phyloP scores from a whole-genome alignment of 2,797 vertebrate species.

The Eutrigla gurnardus region DNA sequence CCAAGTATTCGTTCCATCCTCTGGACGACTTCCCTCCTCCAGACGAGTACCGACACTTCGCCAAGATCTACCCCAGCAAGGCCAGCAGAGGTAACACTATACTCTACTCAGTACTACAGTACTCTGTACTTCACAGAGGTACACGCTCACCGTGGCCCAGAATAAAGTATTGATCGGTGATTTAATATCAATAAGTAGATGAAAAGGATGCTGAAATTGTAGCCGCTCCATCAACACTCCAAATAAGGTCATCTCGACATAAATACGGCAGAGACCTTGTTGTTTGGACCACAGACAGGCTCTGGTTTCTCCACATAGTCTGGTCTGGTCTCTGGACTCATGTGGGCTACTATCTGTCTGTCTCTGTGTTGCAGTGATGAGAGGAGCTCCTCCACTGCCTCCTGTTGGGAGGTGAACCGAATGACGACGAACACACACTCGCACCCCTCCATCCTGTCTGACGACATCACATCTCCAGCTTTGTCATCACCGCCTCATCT shows the following conservation, averaged over 20 bases:
- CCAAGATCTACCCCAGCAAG: constrained; percentile 96
- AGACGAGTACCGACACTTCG: constrained; percentile 92
- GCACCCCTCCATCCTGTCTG: neutral
- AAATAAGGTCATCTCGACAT: no score
- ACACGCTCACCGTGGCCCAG: neutral
- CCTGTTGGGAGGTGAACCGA: constrained; percentile 76
- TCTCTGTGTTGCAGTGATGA: constrained; percentile 65
- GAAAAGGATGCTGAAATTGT: no score
- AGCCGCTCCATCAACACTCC: no score
- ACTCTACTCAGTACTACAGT: neutral
- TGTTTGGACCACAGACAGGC: no score
- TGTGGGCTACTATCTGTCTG: neutral
- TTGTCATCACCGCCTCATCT: constrained; percentile 36
- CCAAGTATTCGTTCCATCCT: constrained; percentile 95
- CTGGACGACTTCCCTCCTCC: constrained; percentile 96
- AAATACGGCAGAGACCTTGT: no score
- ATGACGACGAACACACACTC: neutral
- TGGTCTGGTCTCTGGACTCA: no score
- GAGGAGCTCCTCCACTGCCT: constrained; percentile 80
- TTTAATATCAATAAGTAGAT: no score
- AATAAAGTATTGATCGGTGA: no score
- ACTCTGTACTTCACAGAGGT: neutral
- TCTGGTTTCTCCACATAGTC: no score
- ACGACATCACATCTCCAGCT: constrained; percentile 8
- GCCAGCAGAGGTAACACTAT: constrained; percentile 87